A percentile compares a stretch with the other conserved stretches of the same genome.
These are phyloP conservation scores for Eilema sororculum DNA, from an alignment of 2,888 invertebrate species.

Conservation along the genomic window DNA sequence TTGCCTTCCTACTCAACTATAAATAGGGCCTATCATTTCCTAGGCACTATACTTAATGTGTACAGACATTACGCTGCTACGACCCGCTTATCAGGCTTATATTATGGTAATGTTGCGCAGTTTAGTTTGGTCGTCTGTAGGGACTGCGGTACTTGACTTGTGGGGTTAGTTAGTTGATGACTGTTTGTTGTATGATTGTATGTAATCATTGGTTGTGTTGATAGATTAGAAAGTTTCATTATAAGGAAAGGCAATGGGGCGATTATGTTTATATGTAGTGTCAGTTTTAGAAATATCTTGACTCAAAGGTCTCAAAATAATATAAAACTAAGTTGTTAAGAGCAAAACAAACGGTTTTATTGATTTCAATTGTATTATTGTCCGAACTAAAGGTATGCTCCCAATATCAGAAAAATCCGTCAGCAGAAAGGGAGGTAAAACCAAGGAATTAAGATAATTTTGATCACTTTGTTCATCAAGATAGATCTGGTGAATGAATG, in stretches of 20 bases:
- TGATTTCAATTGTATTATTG: no score
- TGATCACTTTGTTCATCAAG: no score
- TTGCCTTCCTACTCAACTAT: slow-evolving; percentile 2
- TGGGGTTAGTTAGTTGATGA: neutral
- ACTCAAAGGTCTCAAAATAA: no score
- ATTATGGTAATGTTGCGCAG: slow-evolving; percentile 5
- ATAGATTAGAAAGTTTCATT: neutral
- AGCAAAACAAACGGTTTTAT: no score
- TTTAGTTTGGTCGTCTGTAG: slow-evolving; percentile 7
- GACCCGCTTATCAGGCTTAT: slow-evolving; percentile 14
- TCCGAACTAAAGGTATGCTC: no score
- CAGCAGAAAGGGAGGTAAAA: no score
- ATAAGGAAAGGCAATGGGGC: no score
- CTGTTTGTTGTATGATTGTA: slow-evolving; percentile 8
- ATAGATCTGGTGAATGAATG: no score
- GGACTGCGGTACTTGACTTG: neutral
- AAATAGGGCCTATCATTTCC: slow-evolving; percentile 6
- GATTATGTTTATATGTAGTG: neutral
- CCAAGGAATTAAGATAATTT: no score
- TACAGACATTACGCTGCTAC: slow-evolving; percentile 12
- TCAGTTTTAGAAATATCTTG: no score
- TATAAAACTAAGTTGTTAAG: no score
- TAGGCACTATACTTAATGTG: slow-evolving; percentile 2
- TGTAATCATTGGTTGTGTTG: neutral
- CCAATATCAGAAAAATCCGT: no score